Conservation (phyloP, 2,888 invertebrate species). For the Melanargia galathea region DNA sequence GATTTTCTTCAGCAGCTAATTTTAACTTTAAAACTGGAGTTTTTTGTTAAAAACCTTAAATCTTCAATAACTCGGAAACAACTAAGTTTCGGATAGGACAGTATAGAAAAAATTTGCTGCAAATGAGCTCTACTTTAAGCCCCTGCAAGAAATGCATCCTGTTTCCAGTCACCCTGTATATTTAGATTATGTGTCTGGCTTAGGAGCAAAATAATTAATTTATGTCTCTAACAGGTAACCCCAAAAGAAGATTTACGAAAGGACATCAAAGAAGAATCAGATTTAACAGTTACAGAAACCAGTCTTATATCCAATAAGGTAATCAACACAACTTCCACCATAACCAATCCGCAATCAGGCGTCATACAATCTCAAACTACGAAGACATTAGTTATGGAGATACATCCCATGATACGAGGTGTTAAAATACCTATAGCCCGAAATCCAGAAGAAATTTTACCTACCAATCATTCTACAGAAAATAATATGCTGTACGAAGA, state of each 20-base stretch:
- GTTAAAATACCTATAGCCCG: constrained; percentile 43
- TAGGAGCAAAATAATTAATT: not conserved
- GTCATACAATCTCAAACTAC: constrained; percentile 64
- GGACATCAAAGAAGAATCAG: constrained; percentile 62
- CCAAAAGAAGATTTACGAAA: constrained; percentile 48
- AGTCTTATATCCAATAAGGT: constrained; percentile 71
- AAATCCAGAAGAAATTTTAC: constrained; percentile 68
- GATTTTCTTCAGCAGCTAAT: too few species aligned
- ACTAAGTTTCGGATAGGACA: too few species aligned
- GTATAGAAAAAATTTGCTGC: too few species aligned
- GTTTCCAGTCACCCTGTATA: too few species aligned
- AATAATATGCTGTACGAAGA: constrained; percentile 52
- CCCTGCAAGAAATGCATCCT: too few species aligned
- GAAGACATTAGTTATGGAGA: constrained; percentile 70
- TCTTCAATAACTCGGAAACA: too few species aligned
- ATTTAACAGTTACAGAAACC: constrained; percentile 65
- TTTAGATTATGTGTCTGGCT: not conserved
- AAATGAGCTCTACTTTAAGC: too few species aligned
- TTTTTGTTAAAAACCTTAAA: too few species aligned
- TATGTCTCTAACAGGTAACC: constrained; percentile 43
- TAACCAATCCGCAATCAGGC: constrained; percentile 61
- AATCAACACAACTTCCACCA: constrained; percentile 66
- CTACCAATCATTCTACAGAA: constrained; percentile 49
- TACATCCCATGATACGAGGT: constrained; percentile 55
- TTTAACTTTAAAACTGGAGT: too few species aligned